Base-by-base conservation (phyloP, 2,113 vertebrate species). In the Axis porcinus region DNA sequence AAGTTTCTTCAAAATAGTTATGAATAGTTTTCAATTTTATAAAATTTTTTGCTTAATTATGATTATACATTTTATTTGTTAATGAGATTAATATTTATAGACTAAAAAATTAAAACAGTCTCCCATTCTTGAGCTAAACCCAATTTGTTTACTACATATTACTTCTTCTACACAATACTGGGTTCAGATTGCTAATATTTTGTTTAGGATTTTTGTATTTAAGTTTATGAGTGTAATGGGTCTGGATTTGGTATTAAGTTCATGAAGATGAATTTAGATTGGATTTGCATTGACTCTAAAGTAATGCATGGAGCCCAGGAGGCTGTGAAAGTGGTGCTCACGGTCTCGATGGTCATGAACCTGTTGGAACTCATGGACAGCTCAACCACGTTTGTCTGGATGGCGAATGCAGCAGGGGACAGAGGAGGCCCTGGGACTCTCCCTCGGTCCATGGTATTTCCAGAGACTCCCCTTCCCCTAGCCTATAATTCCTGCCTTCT, bases 321-420 rank as follows among this genome's bases (percentile, higher is more conserved):
- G 45, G 96, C 96, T 4, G 43, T 96, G 64, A 96, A 78, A 57
- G 36, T 93, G 47, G 85, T 96, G 47, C 7, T 84, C 17, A 33
- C 13, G 1, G 19, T 27, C n/a, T 83, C 93, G 78, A 54, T 7
- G 43, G 70, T 21, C 30, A 93, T 95, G 97, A 91, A 95, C 9
- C 43, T 95, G 27, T 28, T 96, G 79, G 97, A 97, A 86, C 90
- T 76, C 0, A 47, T 74, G n/a, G 57, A 89, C 25, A 58, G 58
- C 95, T 98, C 64, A 93, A 76, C 30, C 81, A n/a, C 7, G 2
- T 95, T 76, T 96, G 82, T 92, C 91, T 95, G 36, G 92, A 97
- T 43, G 96, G 97, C 97, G 82, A 98, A 93, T 96, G 19, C 4
- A 23, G 33, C 17, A 11, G 4, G 86, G 86, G 14, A 17, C 4